Percentiles rank a stretch among this genome's conserved stretches.
Conservation (phyloP, 2,113 vertebrate species). For the Tichodroma muraria region DNA sequence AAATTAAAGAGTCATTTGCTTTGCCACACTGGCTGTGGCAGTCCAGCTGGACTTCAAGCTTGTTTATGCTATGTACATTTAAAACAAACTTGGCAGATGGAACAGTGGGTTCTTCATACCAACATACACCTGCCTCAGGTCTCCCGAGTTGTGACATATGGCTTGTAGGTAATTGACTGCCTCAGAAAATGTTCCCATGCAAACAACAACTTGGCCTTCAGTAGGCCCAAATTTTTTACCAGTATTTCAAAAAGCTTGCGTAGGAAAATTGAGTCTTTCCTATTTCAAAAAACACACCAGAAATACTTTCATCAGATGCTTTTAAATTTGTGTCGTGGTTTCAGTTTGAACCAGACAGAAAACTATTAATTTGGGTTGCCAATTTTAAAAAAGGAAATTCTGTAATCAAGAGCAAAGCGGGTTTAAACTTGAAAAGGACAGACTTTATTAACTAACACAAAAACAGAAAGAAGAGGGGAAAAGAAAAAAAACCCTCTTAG, state of each 20-base stretch:
- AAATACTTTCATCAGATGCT: not conserved
- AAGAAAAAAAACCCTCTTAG: too few relatives aligned
- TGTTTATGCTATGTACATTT: not conserved
- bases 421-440: too few relatives aligned
- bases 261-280: not conserved
- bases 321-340: too few relatives aligned
- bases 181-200: not conserved
- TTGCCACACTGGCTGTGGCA: not conserved
- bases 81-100: conserved; percentile 1
- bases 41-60: not conserved
- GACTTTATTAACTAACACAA: too few relatives aligned
- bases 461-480: too few relatives aligned
- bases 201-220: not conserved
- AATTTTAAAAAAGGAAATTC: too few relatives aligned
- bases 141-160: not conserved
- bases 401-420: too few relatives aligned
- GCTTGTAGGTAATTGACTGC: not conserved
- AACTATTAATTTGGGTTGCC: too few relatives aligned
- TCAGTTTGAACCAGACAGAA: too few relatives aligned
- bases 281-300: not conserved
- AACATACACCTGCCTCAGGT: not conserved
- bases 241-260: not conserved
- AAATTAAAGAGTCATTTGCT: not conserved
- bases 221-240: not conserved
- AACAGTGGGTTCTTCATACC: not conserved